These are phyloP conservation scores for Empis stercorea DNA, from an alignment of 2,888 invertebrate genomes.

Conservation along the genomic window DNA sequence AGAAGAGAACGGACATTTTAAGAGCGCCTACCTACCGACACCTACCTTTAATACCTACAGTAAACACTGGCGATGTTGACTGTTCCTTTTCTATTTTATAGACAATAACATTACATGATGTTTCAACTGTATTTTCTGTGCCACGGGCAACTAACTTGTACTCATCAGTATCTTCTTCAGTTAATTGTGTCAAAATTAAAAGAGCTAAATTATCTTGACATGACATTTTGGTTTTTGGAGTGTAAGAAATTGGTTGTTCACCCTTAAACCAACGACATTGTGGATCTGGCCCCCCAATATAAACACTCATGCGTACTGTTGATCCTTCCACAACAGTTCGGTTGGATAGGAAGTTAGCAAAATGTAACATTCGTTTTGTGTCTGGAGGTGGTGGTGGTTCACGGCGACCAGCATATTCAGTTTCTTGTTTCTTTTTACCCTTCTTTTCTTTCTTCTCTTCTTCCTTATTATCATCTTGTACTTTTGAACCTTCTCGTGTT, in stretches of 20 bases:
- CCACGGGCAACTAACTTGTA: slow-evolving; percentile 67
- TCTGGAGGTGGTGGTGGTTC: slow-evolving; percentile 35
- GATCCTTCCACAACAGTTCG: slow-evolving; percentile 62
- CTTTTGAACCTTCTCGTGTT: slow-evolving; percentile 19
- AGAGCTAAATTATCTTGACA: slow-evolving; percentile 58
- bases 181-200: slow-evolving; percentile 56
- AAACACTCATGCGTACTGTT: slow-evolving; percentile 65
- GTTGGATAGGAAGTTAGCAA: slow-evolving; percentile 63
- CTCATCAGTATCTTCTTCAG: slow-evolving; percentile 58
- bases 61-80: slow-evolving; percentile 58
- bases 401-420: slow-evolving; percentile 22
- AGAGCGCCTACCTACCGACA: too few relatives aligned
- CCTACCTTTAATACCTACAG: slow-evolving; percentile 57
- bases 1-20: too few relatives aligned
- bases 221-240: slow-evolving; percentile 46
- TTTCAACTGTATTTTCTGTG: slow-evolving; percentile 53
- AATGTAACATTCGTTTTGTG: slow-evolving; percentile 39
- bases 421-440: slow-evolving; percentile 23
- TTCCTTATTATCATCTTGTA: slow-evolving; percentile 11
- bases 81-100: slow-evolving; percentile 41
- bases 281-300: slow-evolving; percentile 60
- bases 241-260: slow-evolving; percentile 45
- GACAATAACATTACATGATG: slow-evolving; percentile 49
- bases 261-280: slow-evolving; percentile 57
- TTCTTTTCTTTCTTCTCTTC: slow-evolving; percentile 23